Evolutionary conservation across 2,888 invertebrate genomes (phyloP).

Genomic region (Athripsodes cinereus): DNA sequence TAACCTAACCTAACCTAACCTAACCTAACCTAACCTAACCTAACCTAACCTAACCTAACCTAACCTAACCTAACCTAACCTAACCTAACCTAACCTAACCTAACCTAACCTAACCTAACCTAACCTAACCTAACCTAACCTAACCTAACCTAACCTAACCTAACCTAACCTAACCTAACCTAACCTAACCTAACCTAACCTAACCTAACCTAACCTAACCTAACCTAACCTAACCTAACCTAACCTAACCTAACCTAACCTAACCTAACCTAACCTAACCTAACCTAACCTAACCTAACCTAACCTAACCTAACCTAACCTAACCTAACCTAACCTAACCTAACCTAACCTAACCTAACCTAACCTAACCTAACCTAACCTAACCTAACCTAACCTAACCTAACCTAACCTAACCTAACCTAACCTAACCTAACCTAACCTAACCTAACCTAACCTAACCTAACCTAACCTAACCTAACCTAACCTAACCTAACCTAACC

Average conservation of each 20-base stretch:
- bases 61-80: slow-evolving; percentile 14
- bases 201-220: slow-evolving; percentile 21
- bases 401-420: slow-evolving; percentile 6
- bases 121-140: slow-evolving; percentile 11
- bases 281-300: slow-evolving; percentile 11
- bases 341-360: slow-evolving; percentile 9
- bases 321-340: slow-evolving; percentile 9
- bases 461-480: neutral
- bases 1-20: slow-evolving; percentile 5
- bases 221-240: slow-evolving; percentile 22
- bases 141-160: slow-evolving; percentile 11
- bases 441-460: slow-evolving; percentile 9
- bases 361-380: slow-evolving; percentile 9
- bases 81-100: slow-evolving; percentile 13
- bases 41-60: slow-evolving; percentile 13
- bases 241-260: slow-evolving; percentile 15
- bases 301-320: slow-evolving; percentile 10
- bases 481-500: slow-evolving; percentile 10
- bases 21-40: slow-evolving; percentile 11
- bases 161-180: slow-evolving; percentile 11
- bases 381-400: slow-evolving; percentile 5
- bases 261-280: slow-evolving; percentile 12
- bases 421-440: slow-evolving; percentile 6
- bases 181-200: slow-evolving; percentile 23
- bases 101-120: slow-evolving; percentile 11